Percentiles rank a stretch among this genome's conserved stretches.
These are phyloP conservation scores for Parazoanthus swiftii DNA, from an alignment of 92 coral and sea anemone species.

Conservation along the genomic window DNA sequence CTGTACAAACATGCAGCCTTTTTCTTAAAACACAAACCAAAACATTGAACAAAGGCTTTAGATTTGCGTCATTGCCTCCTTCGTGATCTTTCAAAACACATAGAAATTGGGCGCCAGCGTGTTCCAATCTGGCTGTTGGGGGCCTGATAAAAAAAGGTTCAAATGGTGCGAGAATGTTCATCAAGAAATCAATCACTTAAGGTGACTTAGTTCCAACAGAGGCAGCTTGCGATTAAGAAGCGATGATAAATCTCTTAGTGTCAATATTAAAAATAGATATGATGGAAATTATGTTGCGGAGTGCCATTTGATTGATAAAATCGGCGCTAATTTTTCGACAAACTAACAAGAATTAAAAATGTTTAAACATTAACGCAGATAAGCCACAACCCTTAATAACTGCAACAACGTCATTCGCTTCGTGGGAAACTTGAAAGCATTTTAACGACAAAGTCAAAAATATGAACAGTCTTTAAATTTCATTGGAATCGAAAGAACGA, in stretches of 20 bases:
- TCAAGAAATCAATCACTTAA: background rate
- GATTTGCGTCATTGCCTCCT: background rate
- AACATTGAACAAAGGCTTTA: background rate
- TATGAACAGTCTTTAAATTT: too few relatives aligned
- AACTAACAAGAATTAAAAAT: background rate
- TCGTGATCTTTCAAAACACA: background rate
- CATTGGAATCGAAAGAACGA: background rate
- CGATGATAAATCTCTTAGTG: background rate
- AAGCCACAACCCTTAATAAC: background rate
- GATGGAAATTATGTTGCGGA: background rate
- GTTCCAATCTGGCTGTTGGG: background rate
- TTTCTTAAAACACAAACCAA: background rate
- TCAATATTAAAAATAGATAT: background rate
- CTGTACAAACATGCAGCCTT: background rate
- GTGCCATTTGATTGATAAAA: background rate
- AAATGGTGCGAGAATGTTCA: background rate
- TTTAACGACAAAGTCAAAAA: background rate
- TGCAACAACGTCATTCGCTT: background rate
- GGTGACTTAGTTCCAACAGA: too few relatives aligned
- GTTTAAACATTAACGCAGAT: background rate
- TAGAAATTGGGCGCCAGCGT: background rate
- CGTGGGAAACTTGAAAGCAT: too few relatives aligned
- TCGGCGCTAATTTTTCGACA: background rate
- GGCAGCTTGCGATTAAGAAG: background rate
- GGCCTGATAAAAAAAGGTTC: too few relatives aligned